Evolutionary conservation across 23 tunicate species (phyloP).

Genomic region (Styela clava): DNA sequence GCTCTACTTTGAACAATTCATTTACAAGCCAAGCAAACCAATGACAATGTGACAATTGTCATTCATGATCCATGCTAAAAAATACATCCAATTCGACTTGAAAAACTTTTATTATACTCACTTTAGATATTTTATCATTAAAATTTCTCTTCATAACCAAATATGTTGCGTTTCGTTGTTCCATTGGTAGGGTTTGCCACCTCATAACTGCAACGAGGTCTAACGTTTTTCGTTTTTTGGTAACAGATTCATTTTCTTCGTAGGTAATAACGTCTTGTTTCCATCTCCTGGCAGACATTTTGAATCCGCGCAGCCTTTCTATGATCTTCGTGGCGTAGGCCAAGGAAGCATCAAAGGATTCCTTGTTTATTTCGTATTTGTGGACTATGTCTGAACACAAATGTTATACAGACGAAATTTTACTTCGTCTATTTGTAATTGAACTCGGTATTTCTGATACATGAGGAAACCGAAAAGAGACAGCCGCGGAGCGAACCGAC

Average conservation of each 20-base stretch:
- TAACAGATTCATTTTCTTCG: constrained; percentile 3
- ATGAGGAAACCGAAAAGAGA: too few species aligned
- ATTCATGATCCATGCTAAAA: too few species aligned
- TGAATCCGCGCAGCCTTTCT: constrained; percentile 51
- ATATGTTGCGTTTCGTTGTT: constrained; percentile 42
- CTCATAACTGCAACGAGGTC: constrained; percentile 40
- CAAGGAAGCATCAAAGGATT: constrained; percentile 28
- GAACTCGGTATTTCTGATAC: not conserved
- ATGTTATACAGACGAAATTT: not conserved
- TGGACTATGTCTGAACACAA: constrained; percentile 58
- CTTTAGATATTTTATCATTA: not conserved
- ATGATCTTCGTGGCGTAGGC: constrained; percentile 40
- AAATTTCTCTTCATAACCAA: constrained; percentile 39
- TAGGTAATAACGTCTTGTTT: constrained; percentile 34
- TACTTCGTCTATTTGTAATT: not conserved
- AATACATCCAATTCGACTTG: too few species aligned
- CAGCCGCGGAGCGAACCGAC: not conserved
- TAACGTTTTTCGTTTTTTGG: constrained; percentile 7
- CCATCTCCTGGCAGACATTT: constrained; percentile 67
- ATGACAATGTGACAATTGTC: too few species aligned
- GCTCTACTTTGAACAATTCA: too few species aligned
- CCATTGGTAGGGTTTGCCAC: constrained; percentile 60
- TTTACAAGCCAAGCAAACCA: too few species aligned
- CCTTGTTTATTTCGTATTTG: constrained; percentile 57
- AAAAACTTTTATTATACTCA: too few species aligned